Conservation (phyloP, 2,888 invertebrate species). For the Eurytoma adleriae region DNA sequence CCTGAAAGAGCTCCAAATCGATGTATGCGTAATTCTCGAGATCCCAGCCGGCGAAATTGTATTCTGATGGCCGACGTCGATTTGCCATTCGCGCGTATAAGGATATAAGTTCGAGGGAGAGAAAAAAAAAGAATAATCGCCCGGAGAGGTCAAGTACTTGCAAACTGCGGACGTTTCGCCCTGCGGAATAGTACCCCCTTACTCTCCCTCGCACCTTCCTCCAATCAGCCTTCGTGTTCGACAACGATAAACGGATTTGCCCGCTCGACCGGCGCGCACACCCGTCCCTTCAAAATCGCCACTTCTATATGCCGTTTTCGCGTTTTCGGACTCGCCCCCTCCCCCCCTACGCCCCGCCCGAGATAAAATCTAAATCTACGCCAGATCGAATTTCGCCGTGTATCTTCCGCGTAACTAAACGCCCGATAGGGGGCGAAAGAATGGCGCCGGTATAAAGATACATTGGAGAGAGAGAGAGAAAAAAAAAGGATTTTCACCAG, state of each 20-base stretch:
- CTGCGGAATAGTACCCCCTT: neutral
- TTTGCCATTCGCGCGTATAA: neutral
- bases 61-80: constrained; percentile 39
- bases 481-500: constrained; percentile 6
- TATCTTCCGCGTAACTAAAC: neutral
- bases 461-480: neutral
- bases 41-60: constrained; percentile 17
- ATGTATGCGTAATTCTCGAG: constrained; percentile 9
- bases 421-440: neutral
- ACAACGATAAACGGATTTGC: constrained; percentile 43
- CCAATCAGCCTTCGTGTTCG: neutral
- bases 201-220: constrained; percentile 34
- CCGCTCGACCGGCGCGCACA: neutral
- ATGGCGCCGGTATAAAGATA: neutral
- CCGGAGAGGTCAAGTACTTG: constrained; percentile 41
- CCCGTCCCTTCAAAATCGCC: neutral
- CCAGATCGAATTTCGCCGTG: constrained; percentile 43
- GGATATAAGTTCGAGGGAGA: neutral
- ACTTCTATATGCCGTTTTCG: neutral
- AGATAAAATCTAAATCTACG: constrained; percentile 38
- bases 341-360: neutral
- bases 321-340: neutral
- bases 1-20: neutral
- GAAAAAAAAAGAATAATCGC: constrained; percentile 9
- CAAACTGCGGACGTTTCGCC: constrained; percentile 32